Conservation (phyloP, 2,797 vertebrate genomes). For the Steatocranus sp. region DNA sequence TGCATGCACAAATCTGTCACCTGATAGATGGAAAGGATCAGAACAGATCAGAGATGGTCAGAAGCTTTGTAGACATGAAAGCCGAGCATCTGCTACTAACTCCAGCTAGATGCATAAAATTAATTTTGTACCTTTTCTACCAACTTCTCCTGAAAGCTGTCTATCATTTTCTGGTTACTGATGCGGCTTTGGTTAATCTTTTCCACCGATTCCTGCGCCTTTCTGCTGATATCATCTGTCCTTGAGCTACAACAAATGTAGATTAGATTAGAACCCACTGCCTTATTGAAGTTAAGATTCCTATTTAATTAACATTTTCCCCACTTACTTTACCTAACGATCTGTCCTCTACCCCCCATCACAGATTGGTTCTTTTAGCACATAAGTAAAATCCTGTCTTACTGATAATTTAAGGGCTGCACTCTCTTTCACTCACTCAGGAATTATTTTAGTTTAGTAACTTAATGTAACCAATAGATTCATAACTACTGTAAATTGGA, state of each 20-base stretch:
- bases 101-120: not conserved
- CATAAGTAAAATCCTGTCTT: not conserved
- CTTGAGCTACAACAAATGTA: not conserved
- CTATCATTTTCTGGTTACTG: conserved; percentile 52
- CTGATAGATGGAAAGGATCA: conserved; percentile 3
- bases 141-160: conserved; percentile 49
- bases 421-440: not conserved
- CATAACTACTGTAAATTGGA: not conserved
- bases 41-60: not conserved
- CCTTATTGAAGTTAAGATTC: not conserved
- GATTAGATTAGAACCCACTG: not conserved
- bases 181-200: conserved; percentile 51
- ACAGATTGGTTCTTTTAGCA: not conserved
- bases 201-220: conserved; percentile 40
- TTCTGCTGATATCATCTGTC: conserved; percentile 45
- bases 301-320: not conserved
- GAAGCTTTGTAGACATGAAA: not conserved
- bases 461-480: not conserved
- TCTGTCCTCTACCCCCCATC: not conserved
- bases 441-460: not conserved
- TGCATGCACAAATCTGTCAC: conserved; percentile 41
- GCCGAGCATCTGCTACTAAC: not conserved
- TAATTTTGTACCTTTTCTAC: conserved; percentile 40
- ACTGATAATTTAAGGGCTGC: not conserved
- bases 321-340: not conserved